These are phyloP conservation scores for Anodontia alba DNA, from an alignment of 2,888 invertebrate species.

Conservation along the genomic window DNA sequence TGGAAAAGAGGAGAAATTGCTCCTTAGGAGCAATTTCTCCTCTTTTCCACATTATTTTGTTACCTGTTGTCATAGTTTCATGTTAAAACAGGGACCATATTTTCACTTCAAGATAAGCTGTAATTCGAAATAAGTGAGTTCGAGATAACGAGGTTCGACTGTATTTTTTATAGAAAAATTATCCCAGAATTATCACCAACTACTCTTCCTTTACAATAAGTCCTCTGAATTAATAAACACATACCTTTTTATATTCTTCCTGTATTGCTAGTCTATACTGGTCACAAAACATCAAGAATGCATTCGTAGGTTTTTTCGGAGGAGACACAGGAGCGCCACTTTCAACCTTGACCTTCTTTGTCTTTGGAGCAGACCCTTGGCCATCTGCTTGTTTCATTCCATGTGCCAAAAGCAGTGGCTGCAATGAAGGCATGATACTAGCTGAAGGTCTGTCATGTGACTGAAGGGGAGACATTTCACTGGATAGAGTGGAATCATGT, in stretches of 20 bases:
- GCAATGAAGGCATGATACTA: constrained; percentile 64
- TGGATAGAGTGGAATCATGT: constrained; percentile 27
- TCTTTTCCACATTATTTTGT: too few species aligned
- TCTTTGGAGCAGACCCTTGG: constrained; percentile 19
- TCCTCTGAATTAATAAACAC: too few species aligned
- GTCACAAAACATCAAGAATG: constrained; percentile 81
- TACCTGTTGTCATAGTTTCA: too few species aligned
- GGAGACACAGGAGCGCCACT: constrained; percentile 52
- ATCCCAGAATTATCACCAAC: too few species aligned
- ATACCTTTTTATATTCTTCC: constrained; percentile 79
- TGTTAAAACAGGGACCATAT: too few species aligned
- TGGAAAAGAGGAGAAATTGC: too few species aligned
- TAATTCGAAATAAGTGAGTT: too few species aligned
- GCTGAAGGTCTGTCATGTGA: constrained; percentile 58
- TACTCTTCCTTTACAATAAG: too few species aligned
- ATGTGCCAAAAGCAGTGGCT: constrained; percentile 69
- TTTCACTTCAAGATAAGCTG: too few species aligned
- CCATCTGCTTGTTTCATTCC: constrained; percentile 47
- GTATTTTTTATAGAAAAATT: too few species aligned
- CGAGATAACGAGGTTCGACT: too few species aligned
- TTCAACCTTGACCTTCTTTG: constrained; percentile 64
- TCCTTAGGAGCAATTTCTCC: too few species aligned
- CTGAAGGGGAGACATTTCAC: constrained; percentile 34
- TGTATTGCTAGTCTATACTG: constrained; percentile 74
- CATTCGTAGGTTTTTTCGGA: constrained; percentile 42